A percentile compares a stretch with the other conserved stretches of the same genome.
These are phyloP conservation scores for Baronia brevicornis DNA, from an alignment of 2,888 invertebrate species.

Conservation along the genomic window DNA sequence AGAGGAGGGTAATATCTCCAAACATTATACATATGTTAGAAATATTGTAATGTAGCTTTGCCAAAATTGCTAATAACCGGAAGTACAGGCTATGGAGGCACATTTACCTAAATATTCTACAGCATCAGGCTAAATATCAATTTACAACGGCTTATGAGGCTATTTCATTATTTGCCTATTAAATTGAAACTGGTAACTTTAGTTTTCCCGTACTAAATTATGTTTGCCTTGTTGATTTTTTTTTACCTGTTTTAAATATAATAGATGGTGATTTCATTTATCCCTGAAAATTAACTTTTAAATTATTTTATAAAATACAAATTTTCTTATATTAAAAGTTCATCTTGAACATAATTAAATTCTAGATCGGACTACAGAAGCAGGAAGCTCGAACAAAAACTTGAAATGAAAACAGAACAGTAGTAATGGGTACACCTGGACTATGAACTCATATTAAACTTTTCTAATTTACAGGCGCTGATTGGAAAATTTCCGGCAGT, in stretches of 20 bases:
- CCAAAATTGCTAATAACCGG: conserved; percentile 72
- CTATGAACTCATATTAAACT: conserved; percentile 73
- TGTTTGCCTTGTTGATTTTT: conserved; percentile 13
- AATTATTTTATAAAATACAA: no score
- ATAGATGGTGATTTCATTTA: no score
- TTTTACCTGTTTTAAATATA: conserved; percentile 7
- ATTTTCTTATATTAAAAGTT: no score
- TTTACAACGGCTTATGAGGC: conserved; percentile 62
- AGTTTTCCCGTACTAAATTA: no score
- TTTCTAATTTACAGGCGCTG: conserved; percentile 74
- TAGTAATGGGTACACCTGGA: conserved; percentile 69
- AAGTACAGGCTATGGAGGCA: conserved; percentile 52
- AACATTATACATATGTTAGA: conserved; percentile 59
- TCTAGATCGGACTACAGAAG: background rate
- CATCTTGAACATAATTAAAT: no score
- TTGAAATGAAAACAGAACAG: conserved; percentile 41
- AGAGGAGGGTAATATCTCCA: no score
- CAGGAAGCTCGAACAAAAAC: conserved; percentile 47
- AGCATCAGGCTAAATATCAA: conserved; percentile 69
- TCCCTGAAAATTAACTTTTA: no score
- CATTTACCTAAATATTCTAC: no score
- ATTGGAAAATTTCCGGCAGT: conserved; percentile 72
- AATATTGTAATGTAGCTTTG: conserved; percentile 46
- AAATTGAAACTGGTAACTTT: conserved; percentile 17
- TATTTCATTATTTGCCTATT: conserved; percentile 33